Percentiles rank a stretch among this genome's conserved stretches.
These are phyloP conservation scores for Sebastes fasciatus DNA, from an alignment of 2,113 vertebrate species.

Conservation along the genomic window DNA sequence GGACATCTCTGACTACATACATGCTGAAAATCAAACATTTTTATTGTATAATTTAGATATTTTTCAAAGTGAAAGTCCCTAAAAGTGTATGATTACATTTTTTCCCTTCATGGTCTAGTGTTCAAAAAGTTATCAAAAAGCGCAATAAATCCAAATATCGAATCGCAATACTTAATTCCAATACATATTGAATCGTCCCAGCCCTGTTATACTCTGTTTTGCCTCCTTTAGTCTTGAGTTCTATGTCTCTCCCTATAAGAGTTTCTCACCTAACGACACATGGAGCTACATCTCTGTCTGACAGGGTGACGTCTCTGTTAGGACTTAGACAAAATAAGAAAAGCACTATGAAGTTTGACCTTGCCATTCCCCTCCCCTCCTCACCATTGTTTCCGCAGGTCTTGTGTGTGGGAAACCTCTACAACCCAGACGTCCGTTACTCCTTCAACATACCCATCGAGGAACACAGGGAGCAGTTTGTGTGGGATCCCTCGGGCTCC, in stretches of 20 bases:
- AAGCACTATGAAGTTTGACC: constrained; percentile 22
- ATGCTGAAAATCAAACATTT: no score
- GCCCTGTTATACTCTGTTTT: not conserved
- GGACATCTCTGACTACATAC: no score
- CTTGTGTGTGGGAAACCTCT: constrained; percentile 95
- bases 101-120: no score
- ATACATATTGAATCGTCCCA: not conserved
- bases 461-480: constrained; percentile 88
- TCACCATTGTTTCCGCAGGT: constrained; percentile 82
- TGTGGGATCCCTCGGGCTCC: constrained; percentile 90
- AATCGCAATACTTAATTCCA: no score
- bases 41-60: no score
- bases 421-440: constrained; percentile 95
- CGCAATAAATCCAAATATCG: no score
- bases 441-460: constrained; percentile 94
- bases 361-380: constrained; percentile 1
- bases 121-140: no score
- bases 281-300: constrained; percentile 16
- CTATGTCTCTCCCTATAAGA: not conserved
- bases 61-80: no score
- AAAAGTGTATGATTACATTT: no score
- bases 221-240: not conserved
- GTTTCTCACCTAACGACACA: not conserved
- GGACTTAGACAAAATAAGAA: constrained; percentile 30
- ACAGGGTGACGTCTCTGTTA: constrained; percentile 9